These are phyloP conservation scores for Scolopax bukidnonensis DNA, from an alignment of 2,797 vertebrate genomes.

Conservation along the genomic window DNA sequence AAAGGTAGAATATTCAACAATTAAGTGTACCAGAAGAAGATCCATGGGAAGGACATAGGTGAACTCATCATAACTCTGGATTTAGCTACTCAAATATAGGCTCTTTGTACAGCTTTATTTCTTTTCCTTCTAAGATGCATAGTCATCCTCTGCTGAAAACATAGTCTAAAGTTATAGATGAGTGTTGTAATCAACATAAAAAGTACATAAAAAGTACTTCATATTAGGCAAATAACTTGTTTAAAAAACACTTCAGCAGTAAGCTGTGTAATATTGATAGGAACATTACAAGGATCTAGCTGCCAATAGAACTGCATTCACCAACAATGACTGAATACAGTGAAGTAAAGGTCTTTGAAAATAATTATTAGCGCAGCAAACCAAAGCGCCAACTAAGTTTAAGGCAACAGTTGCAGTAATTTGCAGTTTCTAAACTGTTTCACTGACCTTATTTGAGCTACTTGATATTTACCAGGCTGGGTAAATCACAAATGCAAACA, in stretches of 20 bases:
- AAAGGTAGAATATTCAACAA: neutral
- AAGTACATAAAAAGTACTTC: neutral
- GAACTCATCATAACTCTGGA: neutral
- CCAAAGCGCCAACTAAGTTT: neutral
- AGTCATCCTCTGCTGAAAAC: neutral
- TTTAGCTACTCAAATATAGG: neutral
- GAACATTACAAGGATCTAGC: neutral
- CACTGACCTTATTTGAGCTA: neutral
- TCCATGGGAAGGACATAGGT: neutral
- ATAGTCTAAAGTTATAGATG: neutral
- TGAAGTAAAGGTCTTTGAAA: constrained; percentile 1
- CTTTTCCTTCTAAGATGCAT: neutral
- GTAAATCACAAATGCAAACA: constrained; percentile 1
- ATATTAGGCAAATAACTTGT: neutral
- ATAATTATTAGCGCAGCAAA: neutral
- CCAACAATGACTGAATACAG: neutral
- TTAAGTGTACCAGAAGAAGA: neutral
- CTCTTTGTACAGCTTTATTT: neutral
- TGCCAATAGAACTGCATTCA: neutral
- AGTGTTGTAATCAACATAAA: neutral
- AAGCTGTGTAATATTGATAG: neutral
- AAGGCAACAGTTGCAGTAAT: neutral
- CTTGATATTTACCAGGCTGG: neutral
- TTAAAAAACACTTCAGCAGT: neutral
- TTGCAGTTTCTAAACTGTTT: neutral